Evolutionary conservation across 2,797 vertebrate genomes (phyloP).

Genomic region (Trichosurus vulpecula): DNA sequence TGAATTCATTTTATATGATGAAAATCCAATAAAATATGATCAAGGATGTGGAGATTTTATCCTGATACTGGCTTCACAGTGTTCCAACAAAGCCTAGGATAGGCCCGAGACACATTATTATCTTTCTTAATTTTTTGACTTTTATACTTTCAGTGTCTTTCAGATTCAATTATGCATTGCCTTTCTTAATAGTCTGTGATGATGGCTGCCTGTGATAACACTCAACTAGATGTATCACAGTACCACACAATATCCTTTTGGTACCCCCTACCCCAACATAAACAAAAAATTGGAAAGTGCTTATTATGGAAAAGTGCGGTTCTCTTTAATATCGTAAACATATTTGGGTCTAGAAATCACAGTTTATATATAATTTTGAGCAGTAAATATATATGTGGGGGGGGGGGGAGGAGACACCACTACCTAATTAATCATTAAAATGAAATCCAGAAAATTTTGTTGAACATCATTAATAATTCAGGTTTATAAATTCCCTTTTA

Average conservation of each 20-base stretch:
- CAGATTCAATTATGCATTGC: neutral
- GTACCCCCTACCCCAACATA: neutral
- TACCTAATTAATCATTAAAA: conserved; percentile 17
- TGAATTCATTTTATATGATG: neutral
- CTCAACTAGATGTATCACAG: neutral
- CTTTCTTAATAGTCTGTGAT: neutral
- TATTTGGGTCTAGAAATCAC: neutral
- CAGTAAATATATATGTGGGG: neutral
- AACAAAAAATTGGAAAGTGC: neutral
- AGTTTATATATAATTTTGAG: neutral
- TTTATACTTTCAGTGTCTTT: neutral
- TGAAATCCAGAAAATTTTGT: neutral
- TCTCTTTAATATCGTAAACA: neutral
- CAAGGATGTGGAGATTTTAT: neutral
- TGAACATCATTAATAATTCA: conserved; percentile 37
- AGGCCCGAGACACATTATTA: neutral
- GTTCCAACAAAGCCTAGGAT: neutral
- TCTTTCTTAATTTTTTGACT: neutral
- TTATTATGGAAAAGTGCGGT: neutral
- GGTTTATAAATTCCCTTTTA: neutral
- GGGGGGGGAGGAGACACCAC: neutral
- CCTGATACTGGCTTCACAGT: neutral
- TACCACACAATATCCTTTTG: neutral
- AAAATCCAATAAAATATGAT: neutral
- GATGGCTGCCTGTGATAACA: neutral